Percentiles rank a stretch among this genome's conserved stretches.
Conservation (phyloP, 2,797 vertebrate genomes). For the Selene dorsalis region DNA sequence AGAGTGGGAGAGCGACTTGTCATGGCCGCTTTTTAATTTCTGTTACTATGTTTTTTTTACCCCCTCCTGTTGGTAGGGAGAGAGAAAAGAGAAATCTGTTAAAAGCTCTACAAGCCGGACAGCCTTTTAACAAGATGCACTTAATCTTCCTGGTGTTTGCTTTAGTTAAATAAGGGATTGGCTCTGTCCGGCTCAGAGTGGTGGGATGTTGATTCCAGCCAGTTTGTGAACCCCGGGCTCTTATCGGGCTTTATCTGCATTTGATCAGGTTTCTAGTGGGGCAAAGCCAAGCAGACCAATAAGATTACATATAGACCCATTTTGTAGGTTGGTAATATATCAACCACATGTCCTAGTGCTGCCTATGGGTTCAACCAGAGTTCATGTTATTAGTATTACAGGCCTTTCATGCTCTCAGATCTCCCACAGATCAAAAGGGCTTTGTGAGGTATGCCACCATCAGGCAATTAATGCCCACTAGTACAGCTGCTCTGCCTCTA, state of each 20-base stretch:
- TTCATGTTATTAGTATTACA: conserved; percentile 77
- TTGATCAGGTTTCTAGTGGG: conserved; percentile 41
- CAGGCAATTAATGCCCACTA: conserved; percentile 73
- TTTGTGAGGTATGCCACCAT: conserved; percentile 72
- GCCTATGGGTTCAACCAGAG: conserved; percentile 71
- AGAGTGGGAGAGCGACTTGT: conserved; percentile 57
- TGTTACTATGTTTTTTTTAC: conserved; percentile 26
- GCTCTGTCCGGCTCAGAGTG: conserved; percentile 50
- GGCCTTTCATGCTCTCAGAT: conserved; percentile 66
- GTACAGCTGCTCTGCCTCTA: conserved; percentile 54
- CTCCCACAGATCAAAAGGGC: conserved; percentile 76
- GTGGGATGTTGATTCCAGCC: conserved; percentile 48
- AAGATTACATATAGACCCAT: conserved; percentile 61
- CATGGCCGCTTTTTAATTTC: conserved; percentile 50
- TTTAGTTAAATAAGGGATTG: conserved; percentile 63
- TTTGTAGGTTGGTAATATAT: conserved; percentile 59
- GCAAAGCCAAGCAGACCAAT: conserved; percentile 44
- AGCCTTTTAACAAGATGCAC: conserved; percentile 68
- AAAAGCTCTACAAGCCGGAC: conserved; percentile 50
- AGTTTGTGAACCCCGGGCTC: conserved; percentile 57
- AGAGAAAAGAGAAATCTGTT: conserved; percentile 33
- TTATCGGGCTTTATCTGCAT: conserved; percentile 71
- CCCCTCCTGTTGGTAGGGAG: conserved; percentile 10
- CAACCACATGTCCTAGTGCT: conserved; percentile 36
- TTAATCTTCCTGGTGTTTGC: conserved; percentile 74